These are phyloP conservation scores for Aegotheles bennettii DNA, from an alignment of 2,113 vertebrate species.

Conservation along the genomic window DNA sequence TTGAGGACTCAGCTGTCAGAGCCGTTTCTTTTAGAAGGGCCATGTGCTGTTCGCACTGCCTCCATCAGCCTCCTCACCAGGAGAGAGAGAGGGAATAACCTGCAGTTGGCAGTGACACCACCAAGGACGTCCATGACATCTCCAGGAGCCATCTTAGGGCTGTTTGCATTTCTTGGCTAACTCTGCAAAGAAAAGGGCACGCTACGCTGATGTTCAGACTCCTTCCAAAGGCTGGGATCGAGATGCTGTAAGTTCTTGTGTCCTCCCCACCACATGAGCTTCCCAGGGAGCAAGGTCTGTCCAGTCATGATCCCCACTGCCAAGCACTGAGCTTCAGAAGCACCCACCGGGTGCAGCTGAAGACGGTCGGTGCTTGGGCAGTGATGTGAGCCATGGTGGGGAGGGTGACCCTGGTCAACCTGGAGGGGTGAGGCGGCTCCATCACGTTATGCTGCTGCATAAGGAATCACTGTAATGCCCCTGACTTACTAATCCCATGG, in stretches of 20 bases:
- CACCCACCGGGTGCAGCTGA: rapidly evolving
- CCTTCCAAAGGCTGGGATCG: background rate
- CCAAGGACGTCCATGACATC: background rate
- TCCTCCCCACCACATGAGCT: rapidly evolving
- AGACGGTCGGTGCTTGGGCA: background rate
- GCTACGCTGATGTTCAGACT: rapidly evolving
- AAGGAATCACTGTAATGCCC: background rate
- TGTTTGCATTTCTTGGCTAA: background rate
- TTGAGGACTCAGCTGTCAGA: background rate
- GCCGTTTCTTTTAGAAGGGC: background rate
- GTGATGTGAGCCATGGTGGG: rapidly evolving
- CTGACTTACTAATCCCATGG: background rate
- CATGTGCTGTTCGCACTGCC: rapidly evolving
- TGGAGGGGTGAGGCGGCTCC: background rate
- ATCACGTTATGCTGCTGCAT: background rate
- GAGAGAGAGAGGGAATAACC: background rate
- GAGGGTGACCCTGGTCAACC: background rate
- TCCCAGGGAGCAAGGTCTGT: background rate
- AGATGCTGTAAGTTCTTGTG: background rate
- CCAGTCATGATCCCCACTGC: background rate
- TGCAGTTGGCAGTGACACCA: background rate
- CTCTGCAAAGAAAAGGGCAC: background rate
- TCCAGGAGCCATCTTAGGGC: background rate
- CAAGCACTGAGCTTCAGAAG: background rate
- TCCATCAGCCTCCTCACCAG: background rate